Evolutionary conservation across 2,888 invertebrate genomes (phyloP).

Genomic region (Carcina quercana): DNA sequence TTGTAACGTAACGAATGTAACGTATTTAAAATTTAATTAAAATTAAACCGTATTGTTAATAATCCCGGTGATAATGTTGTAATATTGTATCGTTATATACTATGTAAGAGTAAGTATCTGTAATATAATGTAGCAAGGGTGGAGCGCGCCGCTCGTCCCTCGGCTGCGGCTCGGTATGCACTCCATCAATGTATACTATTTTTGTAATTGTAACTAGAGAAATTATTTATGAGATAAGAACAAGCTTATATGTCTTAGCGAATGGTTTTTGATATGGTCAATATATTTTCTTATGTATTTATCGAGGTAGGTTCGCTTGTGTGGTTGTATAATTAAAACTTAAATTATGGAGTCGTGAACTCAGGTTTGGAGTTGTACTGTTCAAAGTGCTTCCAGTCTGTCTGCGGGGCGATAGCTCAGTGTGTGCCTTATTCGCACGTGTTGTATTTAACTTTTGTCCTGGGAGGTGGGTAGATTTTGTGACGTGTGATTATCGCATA

Average conservation of each 20-base stretch:
- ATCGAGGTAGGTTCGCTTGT: conserved; percentile 66
- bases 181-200: conserved; percentile 68
- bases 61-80: conserved; percentile 75
- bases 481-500: no score
- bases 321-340: conserved; percentile 61
- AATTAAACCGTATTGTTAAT: conserved; percentile 64
- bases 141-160: conserved; percentile 41
- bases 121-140: conserved; percentile 65
- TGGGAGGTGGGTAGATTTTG: no score
- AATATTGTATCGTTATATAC: conserved; percentile 74
- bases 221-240: conserved; percentile 73
- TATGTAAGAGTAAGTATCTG: conserved; percentile 67
- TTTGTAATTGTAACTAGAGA: conserved; percentile 73
- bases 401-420: conserved; percentile 2
- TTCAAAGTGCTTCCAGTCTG: conserved; percentile 10
- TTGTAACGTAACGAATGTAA: conserved; percentile 64
- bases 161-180: conserved; percentile 14
- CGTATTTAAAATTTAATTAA: conserved; percentile 58
- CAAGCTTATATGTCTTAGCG: conserved; percentile 60
- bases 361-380: conserved; percentile 8
- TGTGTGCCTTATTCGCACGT: conserved; percentile 11
- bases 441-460: no score
- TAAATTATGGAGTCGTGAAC: conserved; percentile 54
- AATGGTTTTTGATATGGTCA: conserved; percentile 53
- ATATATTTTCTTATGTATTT: conserved; percentile 73